Conservation (phyloP, 1,140 invertebrate genomes). For the Patella vulgata region DNA sequence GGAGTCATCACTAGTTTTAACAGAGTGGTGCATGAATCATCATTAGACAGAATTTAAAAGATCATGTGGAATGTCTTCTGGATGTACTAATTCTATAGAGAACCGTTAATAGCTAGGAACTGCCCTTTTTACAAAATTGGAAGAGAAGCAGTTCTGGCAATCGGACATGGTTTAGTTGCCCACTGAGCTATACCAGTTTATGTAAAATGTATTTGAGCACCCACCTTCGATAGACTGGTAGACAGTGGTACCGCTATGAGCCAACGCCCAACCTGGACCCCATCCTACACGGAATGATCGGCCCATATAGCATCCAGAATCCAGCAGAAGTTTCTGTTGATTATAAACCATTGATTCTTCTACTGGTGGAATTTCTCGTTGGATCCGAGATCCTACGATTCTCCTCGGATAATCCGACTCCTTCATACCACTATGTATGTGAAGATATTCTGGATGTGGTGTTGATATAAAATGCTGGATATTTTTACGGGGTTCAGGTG, state of each 20-base stretch:
- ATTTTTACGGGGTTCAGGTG: conserved; percentile 38
- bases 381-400: conserved; percentile 48
- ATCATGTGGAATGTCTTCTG: too few relatives aligned
- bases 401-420: conserved; percentile 40
- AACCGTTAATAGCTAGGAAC: too few relatives aligned
- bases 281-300: conserved; percentile 80
- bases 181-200: too few relatives aligned
- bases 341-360: conserved; percentile 53
- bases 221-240: not conserved
- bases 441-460: conserved; percentile 50
- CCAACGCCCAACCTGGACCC: conserved; percentile 75
- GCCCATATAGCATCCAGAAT: conserved; percentile 74
- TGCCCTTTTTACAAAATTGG: too few relatives aligned
- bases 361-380: conserved; percentile 41
- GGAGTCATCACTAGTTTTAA: too few relatives aligned
- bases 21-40: too few relatives aligned
- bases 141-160: too few relatives aligned
- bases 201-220: too few relatives aligned
- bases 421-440: conserved; percentile 58
- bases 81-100: too few relatives aligned
- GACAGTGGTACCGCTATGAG: conserved; percentile 52
- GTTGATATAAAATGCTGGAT: conserved; percentile 42
- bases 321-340: conserved; percentile 71
- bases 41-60: too few relatives aligned
- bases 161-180: too few relatives aligned